Conservation (phyloP, 2,888 invertebrate species). For the Cheilosia vernalis region DNA sequence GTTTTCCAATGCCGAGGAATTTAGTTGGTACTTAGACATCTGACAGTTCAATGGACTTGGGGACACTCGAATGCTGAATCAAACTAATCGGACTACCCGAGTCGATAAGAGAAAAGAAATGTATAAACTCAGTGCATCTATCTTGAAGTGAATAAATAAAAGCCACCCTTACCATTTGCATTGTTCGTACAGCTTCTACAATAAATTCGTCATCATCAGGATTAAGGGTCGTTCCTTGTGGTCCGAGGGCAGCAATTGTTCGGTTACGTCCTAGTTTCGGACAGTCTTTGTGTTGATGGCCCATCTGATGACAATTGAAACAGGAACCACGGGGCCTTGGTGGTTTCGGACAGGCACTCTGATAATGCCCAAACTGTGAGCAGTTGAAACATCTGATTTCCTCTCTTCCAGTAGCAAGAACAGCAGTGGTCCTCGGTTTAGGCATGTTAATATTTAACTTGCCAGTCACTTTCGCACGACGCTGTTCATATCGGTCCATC, state of each 20-base stretch:
- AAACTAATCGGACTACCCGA: constrained; percentile 50
- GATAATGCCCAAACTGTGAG: constrained; percentile 40
- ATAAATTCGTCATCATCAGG: constrained; percentile 2
- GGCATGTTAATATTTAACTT: constrained; percentile 2
- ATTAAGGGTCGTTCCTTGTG: not conserved
- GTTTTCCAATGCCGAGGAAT: constrained; percentile 30
- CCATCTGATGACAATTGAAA: constrained; percentile 30
- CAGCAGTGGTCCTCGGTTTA: constrained; percentile 6
- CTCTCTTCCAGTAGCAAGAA: constrained; percentile 1
- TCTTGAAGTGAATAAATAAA: constrained; percentile 21
- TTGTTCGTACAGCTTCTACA: constrained; percentile 5
- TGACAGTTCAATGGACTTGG: constrained; percentile 13
- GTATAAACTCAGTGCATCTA: constrained; percentile 17
- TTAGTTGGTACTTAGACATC: constrained; percentile 22
- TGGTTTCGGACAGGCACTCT: constrained; percentile 30
- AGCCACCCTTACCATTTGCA: constrained; percentile 19
- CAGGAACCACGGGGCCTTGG: constrained; percentile 26
- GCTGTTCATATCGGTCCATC: constrained; percentile 27
- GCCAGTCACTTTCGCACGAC: not conserved
- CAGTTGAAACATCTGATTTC: constrained; percentile 23
- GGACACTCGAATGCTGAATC: constrained; percentile 34
- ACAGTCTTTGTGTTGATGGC: constrained; percentile 31
- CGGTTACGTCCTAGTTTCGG: constrained; percentile 5
- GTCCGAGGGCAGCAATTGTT: constrained; percentile 16
- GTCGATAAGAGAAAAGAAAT: constrained; percentile 42